Conservation (phyloP, 2,113 vertebrate genomes). For the Cebidichthys violaceus region DNA sequence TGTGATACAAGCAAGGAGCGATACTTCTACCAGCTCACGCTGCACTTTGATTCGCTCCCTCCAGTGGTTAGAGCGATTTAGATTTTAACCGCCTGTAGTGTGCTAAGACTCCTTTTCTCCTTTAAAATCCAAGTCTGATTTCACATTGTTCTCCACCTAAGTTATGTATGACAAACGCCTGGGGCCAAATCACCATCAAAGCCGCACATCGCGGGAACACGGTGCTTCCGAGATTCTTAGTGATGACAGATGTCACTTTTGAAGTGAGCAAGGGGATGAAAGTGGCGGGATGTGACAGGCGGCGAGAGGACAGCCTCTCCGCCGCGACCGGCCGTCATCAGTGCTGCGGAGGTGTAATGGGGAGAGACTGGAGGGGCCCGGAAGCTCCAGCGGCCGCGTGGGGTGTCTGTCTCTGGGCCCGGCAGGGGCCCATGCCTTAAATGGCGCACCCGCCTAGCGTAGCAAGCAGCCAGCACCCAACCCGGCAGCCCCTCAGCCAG, state of each 20-base stretch:
- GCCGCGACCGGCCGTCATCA: conserved; percentile 78
- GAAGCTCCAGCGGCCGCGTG: conserved; percentile 69
- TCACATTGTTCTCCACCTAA: conserved; percentile 91
- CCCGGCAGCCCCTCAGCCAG: conserved; percentile 66
- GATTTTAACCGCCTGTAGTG: conserved; percentile 86
- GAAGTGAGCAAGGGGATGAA: conserved; percentile 85
- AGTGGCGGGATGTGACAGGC: conserved; percentile 82
- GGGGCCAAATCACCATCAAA: conserved; percentile 88
- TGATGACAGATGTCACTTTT: conserved; percentile 87
- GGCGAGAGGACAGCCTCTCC: conserved; percentile 80
- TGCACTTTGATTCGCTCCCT: conserved; percentile 90
- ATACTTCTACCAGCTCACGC: conserved; percentile 82
- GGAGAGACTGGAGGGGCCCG: conserved; percentile 75
- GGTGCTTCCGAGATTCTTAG: conserved; percentile 88
- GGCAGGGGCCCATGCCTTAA: conserved; percentile 65
- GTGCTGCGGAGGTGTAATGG: conserved; percentile 74
- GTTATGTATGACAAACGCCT: conserved; percentile 89
- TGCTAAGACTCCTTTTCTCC: conserved; percentile 76
- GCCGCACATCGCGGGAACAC: conserved; percentile 83
- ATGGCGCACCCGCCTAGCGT: conserved; percentile 66
- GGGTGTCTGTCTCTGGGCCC: conserved; percentile 71
- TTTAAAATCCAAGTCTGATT: conserved; percentile 85
- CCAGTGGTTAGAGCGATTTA: conserved; percentile 87
- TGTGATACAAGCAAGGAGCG: conserved; percentile 79
- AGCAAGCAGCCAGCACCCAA: conserved; percentile 66